Conservation (phyloP, 2,113 vertebrate genomes). For the Struthidea cinerea region DNA sequence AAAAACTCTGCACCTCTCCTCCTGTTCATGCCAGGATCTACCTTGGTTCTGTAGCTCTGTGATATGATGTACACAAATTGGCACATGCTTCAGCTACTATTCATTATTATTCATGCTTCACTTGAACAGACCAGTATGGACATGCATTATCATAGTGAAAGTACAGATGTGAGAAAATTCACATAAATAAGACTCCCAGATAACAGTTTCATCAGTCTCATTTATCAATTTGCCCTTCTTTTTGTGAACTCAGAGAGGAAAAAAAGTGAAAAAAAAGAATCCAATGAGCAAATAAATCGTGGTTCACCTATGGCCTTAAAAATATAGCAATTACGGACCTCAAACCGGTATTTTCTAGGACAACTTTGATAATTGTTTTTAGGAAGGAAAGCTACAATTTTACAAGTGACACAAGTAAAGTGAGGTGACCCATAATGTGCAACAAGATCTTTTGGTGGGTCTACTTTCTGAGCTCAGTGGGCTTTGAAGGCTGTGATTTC, state of each 20-base stretch:
- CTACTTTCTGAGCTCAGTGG: background rate
- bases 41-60: background rate
- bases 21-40: background rate
- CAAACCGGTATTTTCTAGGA: background rate
- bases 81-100: background rate
- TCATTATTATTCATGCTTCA: no score
- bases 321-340: background rate
- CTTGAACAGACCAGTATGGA: background rate
- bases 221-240: background rate
- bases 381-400: background rate
- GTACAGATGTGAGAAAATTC: background rate
- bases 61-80: background rate
- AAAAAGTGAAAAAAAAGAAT: background rate
- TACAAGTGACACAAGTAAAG: background rate
- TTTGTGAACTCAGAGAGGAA: background rate
- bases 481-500: background rate
- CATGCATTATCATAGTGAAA: background rate
- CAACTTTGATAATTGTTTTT: background rate
- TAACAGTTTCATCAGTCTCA: background rate
- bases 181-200: background rate
- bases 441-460: background rate
- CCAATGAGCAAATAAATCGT: background rate
- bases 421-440: background rate
- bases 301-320: background rate
- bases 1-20: background rate